Conservation (phyloP, 2,113 vertebrate genomes). For the Spea bombifrons region DNA sequence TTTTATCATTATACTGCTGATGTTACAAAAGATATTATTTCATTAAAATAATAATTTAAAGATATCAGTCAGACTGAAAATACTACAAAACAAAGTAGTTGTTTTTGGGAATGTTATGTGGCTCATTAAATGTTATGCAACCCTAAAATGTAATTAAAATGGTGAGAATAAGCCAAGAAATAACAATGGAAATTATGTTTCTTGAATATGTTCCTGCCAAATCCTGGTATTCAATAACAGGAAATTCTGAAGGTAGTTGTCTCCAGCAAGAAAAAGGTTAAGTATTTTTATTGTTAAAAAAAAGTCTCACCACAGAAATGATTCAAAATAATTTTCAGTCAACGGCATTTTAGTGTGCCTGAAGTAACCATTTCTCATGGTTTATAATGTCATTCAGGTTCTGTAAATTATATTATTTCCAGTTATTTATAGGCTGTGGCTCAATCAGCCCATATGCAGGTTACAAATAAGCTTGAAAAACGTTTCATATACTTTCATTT, state of each 20-base stretch:
- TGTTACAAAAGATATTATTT: no score
- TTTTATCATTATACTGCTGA: no score
- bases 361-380: slow-evolving; percentile 42
- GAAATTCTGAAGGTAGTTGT: background rate
- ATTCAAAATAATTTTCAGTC: slow-evolving; percentile 24
- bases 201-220: background rate
- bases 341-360: slow-evolving; percentile 40
- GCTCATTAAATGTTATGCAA: no score
- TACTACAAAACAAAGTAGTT: no score
- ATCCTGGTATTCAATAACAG: background rate
- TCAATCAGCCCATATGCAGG: slow-evolving; percentile 18
- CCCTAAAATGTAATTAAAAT: no score
- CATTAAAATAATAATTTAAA: no score
- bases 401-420: slow-evolving; percentile 47
- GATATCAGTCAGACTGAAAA: no score
- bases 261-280: slow-evolving; percentile 15
- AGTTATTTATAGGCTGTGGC: slow-evolving; percentile 31
- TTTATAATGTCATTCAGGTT: slow-evolving; percentile 37
- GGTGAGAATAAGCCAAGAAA: no score
- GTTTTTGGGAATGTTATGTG: no score
- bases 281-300: slow-evolving; percentile 16
- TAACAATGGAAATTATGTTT: background rate
- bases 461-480: slow-evolving; percentile 13
- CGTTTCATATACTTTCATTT: slow-evolving; percentile 6
- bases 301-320: slow-evolving; percentile 21